Evolutionary conservation across 2,888 invertebrate genomes (phyloP), one percentile per base, ranked within the genome.

Genomic region (Eupithecia subfuscata): DNA sequence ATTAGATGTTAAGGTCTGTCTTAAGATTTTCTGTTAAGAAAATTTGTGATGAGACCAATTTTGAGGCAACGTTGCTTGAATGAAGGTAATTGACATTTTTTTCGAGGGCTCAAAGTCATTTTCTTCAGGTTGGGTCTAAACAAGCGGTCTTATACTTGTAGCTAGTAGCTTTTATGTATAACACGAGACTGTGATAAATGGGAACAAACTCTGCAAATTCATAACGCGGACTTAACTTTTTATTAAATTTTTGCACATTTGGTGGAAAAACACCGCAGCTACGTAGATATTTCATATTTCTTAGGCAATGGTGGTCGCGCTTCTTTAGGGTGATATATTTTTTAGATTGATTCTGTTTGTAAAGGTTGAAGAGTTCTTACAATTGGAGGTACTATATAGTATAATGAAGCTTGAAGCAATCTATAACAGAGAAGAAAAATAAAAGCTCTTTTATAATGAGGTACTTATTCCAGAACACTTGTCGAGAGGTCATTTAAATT

Each of bases 31-130:
- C 82, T 76, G 56, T 79, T 79, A 83, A 82, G 80, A 81, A 85
- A 84, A 79, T 81, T 81, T 79, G 79, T 79, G 83, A 83, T 85
- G 83, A 84, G 82, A 82, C 87, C 83, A 86, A 85, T 85, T 86
- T 86, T 74, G 78, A 77, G 78, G 78, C 78, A 77, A 68, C 78
- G 80, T 77, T 77, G 80, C 67, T 76, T 83, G 79, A 86, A 86
- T 84, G 76, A 81, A 80, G 78, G 80, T 79, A 80, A 80, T 81
- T 81, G 80, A 74, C 75, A 68, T 80, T 81, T 80, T 78, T 81
- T 77, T 74, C 75, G 72, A 64, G 64, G 71, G 71, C 70, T 74
- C 74, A 64, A 75, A 77, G 78, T 75, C 73, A 73, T 80, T 79
- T 79, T 77, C 72, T 56, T 64, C 70, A 74, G 71, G 75, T 69